Evolutionary conservation across 2,888 invertebrate genomes (phyloP).

Genomic region (Plebejus argus): DNA sequence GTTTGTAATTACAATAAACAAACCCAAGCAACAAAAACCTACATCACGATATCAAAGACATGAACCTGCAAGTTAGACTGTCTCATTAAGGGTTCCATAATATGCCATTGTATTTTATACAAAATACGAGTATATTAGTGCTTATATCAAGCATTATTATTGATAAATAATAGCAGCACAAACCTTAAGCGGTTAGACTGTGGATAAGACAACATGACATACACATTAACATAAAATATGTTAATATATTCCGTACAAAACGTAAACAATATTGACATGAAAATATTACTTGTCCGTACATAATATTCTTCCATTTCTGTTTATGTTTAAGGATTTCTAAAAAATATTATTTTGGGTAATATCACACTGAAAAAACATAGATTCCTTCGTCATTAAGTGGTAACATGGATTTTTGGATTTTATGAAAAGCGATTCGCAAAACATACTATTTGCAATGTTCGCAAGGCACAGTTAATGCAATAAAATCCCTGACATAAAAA

Average conservation of each 20-base stretch:
- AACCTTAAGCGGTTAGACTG: neutral
- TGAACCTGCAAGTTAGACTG: no score
- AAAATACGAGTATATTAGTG: no score
- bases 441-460: no score
- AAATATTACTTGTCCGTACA: constrained; percentile 29
- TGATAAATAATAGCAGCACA: neutral
- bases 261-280: constrained; percentile 28
- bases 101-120: no score
- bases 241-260: constrained; percentile 28
- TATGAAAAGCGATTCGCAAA: neutral
- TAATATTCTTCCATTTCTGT: neutral
- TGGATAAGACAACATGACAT: neutral
- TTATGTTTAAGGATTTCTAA: neutral
- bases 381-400: no score
- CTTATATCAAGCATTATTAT: neutral
- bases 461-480: neutral
- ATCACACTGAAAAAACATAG: neutral
- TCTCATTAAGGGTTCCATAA: no score
- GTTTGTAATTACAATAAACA: no score
- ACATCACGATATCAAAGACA: no score
- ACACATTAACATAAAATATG: constrained; percentile 30
- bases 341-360: no score
- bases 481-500: neutral
- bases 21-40: no score
- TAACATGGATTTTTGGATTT: neutral